Conservation (phyloP, 2,888 invertebrate species). For the Tanypteryx hageni region DNA sequence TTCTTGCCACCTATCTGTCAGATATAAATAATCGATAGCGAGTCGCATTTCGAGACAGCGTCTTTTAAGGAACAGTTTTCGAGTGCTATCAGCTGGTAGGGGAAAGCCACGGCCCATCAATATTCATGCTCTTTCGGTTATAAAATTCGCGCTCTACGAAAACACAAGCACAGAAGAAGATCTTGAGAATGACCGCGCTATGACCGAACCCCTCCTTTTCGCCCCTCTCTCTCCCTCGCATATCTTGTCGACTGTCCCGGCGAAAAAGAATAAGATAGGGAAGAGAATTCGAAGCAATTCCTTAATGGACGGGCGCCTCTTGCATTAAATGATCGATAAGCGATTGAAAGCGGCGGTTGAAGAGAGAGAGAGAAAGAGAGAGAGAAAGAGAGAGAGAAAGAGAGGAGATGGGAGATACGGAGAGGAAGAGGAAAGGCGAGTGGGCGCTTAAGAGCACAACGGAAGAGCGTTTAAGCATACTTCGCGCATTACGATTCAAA, state of each 20-base stretch:
- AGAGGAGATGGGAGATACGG: background rate
- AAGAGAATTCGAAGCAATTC: constrained; percentile 42
- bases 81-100: too few species aligned
- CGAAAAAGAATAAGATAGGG: background rate
- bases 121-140: background rate
- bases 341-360: background rate
- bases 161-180: background rate
- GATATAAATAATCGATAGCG: too few species aligned
- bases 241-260: background rate
- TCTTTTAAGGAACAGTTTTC: too few species aligned
- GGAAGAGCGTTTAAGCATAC: background rate
- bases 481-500: background rate
- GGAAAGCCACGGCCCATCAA: too few species aligned
- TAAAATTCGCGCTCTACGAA: background rate
- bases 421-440: background rate
- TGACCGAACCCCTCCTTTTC: background rate
- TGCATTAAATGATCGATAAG: constrained; percentile 38
- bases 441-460: background rate
- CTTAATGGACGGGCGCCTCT: constrained; percentile 43
- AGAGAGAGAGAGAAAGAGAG: background rate
- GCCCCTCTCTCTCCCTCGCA: background rate
- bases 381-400: background rate
- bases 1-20: too few species aligned
- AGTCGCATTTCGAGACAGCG: too few species aligned
- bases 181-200: background rate